phyloP scores from a whole-genome alignment of 2,888 invertebrate species.

The Perizoma affinitatum region DNA sequence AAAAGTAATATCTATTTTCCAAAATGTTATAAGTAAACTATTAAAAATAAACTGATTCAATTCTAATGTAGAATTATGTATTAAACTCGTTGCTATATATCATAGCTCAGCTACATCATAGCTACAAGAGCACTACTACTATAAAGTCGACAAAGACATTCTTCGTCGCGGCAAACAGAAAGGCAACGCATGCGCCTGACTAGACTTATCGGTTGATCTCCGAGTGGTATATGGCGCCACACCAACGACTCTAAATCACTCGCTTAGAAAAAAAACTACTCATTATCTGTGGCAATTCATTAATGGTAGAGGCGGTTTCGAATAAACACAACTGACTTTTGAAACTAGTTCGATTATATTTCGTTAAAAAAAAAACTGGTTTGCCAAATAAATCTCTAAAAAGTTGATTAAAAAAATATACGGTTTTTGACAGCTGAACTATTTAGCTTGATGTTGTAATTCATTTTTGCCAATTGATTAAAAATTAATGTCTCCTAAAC shows the following conservation, averaged over 20 bases:
- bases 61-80: too few relatives aligned
- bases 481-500: conserved; percentile 18
- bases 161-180: conserved; percentile 37
- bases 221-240: conserved; percentile 61
- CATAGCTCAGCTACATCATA: too few relatives aligned
- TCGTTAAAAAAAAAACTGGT: conserved; percentile 24
- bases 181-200: conserved; percentile 47
- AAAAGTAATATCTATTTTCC: too few relatives aligned
- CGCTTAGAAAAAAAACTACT: conserved; percentile 52
- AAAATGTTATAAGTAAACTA: too few relatives aligned
- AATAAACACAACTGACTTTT: conserved; percentile 22
- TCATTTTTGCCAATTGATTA: conserved; percentile 23
- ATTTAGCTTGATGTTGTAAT: conserved; percentile 28
- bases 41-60: too few relatives aligned
- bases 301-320: conserved; percentile 32
- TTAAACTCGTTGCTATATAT: too few relatives aligned
- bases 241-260: conserved; percentile 60
- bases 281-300: conserved; percentile 49
- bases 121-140: background rate
- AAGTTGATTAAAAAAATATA: conserved; percentile 17
- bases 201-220: conserved; percentile 55
- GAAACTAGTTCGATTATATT: conserved; percentile 11
- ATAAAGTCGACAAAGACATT: conserved; percentile 40
- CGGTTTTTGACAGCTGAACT: conserved; percentile 21
- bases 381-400: conserved; percentile 27